phyloP scores from a whole-genome alignment of 1,140 invertebrate genomes.

The Acromyrmex heyeri region DNA sequence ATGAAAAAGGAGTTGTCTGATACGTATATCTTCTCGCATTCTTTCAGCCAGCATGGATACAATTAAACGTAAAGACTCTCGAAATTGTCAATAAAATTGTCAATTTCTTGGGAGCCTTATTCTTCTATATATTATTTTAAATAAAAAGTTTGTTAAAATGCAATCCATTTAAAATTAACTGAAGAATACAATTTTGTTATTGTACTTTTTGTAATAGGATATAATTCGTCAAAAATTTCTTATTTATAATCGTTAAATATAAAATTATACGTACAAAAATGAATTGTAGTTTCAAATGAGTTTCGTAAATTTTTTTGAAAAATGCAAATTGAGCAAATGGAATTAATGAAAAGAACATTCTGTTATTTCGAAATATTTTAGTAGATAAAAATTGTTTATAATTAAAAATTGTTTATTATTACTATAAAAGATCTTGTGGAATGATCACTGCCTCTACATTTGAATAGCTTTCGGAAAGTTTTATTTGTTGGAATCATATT shows the following conservation, averaged over 20 bases:
- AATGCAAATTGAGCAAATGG: not conserved
- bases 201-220: not conserved
- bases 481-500: conserved; percentile 94
- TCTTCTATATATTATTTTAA: no score
- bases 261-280: not conserved
- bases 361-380: not conserved
- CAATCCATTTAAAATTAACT: not conserved
- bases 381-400: conserved; percentile 78
- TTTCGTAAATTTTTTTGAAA: not conserved
- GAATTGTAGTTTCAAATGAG: not conserved
- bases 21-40: no score
- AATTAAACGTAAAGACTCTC: no score
- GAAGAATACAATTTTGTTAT: not conserved
- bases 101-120: no score
- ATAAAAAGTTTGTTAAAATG: no score
- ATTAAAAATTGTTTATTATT: no score
- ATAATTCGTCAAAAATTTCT: not conserved
- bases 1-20: no score
- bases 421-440: conserved; percentile 89
- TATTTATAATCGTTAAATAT: not conserved
- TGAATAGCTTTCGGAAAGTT: conserved; percentile 88
- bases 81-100: no score
- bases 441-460: conserved; percentile 84
- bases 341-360: conserved; percentile 3
- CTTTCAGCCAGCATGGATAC: no score